A percentile compares a stretch with the other conserved stretches of the same genome.
Conservation (phyloP, 1,140 invertebrate genomes). For the Eulimnadia texana region DNA sequence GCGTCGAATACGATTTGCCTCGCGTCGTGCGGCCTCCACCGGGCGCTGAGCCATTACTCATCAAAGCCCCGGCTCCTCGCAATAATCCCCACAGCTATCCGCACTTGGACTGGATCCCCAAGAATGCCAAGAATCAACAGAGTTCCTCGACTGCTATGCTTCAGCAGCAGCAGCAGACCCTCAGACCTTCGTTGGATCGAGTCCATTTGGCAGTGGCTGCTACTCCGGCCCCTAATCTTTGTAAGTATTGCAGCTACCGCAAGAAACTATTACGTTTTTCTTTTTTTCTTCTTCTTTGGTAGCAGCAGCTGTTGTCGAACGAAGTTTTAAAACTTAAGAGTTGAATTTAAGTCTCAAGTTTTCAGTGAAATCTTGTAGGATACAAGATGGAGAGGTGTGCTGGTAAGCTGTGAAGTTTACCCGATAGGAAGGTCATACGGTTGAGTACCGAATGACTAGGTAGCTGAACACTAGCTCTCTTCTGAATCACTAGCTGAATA, state of each 20-base stretch:
- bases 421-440: too few relatives aligned
- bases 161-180: background rate
- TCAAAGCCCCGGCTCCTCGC: background rate
- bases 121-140: background rate
- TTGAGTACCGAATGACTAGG: too few relatives aligned
- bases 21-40: slow-evolving; percentile 63
- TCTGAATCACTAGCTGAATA: too few relatives aligned
- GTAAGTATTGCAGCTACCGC: background rate
- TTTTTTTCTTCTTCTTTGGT: too few relatives aligned
- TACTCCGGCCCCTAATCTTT: background rate
- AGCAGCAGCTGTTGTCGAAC: too few relatives aligned
- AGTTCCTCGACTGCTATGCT: background rate
- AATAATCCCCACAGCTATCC: background rate
- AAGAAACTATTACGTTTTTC: too few relatives aligned
- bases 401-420: too few relatives aligned
- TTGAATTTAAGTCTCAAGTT: too few relatives aligned
- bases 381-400: too few relatives aligned
- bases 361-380: too few relatives aligned
- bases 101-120: background rate
- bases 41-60: slow-evolving; percentile 33
- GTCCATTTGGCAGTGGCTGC: background rate
- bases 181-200: background rate
- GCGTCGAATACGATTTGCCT: slow-evolving; percentile 67
- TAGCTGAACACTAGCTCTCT: too few relatives aligned
- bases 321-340: too few relatives aligned